phyloP scores from a whole-genome alignment of 2,797 vertebrate genomes.

The Emydoidea blandingii region DNA sequence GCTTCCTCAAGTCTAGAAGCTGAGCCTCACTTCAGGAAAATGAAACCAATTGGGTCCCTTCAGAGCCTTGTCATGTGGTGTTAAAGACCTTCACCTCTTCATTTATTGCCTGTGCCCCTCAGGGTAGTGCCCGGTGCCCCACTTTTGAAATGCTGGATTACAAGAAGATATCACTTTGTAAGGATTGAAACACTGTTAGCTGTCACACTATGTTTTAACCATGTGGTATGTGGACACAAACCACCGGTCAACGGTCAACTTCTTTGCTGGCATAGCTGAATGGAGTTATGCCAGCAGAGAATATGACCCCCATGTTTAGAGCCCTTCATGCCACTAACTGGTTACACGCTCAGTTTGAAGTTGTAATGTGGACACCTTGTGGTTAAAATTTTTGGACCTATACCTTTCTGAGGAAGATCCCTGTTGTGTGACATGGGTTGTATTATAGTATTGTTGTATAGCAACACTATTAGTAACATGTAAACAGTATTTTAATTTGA shows the following conservation, averaged over 20 bases:
- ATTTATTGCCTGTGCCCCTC: too few species aligned
- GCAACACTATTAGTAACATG: neutral
- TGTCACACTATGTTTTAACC: neutral
- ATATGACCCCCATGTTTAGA: fast-evolving
- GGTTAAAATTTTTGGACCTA: neutral
- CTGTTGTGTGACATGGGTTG: neutral
- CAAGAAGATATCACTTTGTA: neutral
- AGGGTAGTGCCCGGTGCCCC: fast-evolving
- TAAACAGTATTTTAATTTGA: neutral
- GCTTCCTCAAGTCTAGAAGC: neutral
- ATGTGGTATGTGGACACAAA: neutral
- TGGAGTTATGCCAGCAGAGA: neutral
- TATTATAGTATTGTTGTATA: neutral
- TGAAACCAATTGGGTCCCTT: fast-evolving
- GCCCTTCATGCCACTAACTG: neutral
- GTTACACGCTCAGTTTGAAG: neutral
- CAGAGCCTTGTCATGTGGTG: fast-evolving
- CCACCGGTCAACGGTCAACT: neutral
- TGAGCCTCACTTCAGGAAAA: neutral
- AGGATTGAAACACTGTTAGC: neutral
- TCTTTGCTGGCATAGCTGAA: neutral
- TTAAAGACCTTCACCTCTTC: neutral
- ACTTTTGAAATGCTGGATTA: neutral
- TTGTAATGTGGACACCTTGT: fast-evolving
- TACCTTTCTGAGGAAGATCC: neutral